A percentile compares a stretch with the other conserved stretches of the same genome.
These are phyloP conservation scores for Sussaba pulchella DNA, from an alignment of 2,888 invertebrate species.

Conservation along the genomic window DNA sequence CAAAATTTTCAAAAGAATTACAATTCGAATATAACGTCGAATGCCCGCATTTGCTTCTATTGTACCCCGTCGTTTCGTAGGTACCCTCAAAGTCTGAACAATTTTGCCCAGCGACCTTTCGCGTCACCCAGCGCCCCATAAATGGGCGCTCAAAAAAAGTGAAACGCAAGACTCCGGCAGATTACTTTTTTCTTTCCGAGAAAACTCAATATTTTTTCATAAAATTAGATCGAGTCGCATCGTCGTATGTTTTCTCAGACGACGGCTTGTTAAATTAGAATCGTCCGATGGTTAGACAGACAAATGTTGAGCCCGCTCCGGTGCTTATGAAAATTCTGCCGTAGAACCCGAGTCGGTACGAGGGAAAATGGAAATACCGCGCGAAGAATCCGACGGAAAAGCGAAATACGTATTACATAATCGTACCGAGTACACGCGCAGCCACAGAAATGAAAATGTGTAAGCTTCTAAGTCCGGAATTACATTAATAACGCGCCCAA, in stretches of 20 bases:
- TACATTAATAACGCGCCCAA: conserved; percentile 78
- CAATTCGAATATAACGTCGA: conserved; percentile 83
- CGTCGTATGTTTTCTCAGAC: conserved; percentile 24
- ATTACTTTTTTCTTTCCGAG: neutral
- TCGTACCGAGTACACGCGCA: conserved; percentile 63
- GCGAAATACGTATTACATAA: conserved; percentile 28
- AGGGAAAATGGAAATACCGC: conserved; percentile 54
- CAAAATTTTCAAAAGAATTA: too few species aligned
- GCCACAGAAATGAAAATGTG: conserved; percentile 77
- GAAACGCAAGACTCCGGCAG: neutral
- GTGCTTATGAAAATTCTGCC: conserved; percentile 71
- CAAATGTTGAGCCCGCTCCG: conserved; percentile 40
- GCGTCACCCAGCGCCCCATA: neutral
- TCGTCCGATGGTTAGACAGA: conserved; percentile 42
- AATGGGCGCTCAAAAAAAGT: neutral
- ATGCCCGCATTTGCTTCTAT: too few species aligned
- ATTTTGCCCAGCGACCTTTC: too few species aligned
- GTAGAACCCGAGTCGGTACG: conserved; percentile 60
- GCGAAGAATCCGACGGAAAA: conserved; percentile 43
- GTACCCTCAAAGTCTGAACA: too few species aligned
- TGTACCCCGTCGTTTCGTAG: conserved; percentile 82
- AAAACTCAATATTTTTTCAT: neutral
- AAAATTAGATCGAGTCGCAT: neutral
- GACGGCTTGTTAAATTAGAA: conserved; percentile 14
- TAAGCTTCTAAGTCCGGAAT: conserved; percentile 74